Evolutionary conservation across 2,888 invertebrate genomes (phyloP).

Genomic region (Drosophila recens): DNA sequence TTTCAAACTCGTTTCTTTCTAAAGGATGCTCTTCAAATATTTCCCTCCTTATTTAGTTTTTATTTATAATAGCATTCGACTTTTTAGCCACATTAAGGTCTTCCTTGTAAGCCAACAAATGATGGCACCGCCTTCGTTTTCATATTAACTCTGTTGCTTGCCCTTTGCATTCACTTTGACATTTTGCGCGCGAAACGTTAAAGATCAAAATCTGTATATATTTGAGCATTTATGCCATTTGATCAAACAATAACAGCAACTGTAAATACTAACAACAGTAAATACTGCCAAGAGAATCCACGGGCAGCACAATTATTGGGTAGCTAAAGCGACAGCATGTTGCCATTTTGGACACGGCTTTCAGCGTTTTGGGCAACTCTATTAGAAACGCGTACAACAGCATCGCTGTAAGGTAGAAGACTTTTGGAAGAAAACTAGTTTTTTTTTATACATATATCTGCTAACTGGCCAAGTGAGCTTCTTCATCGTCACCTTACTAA

Average conservation of each 20-base stretch:
- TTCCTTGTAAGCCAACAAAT: conserved; percentile 5
- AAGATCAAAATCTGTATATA: conserved; percentile 57
- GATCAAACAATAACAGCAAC: conserved; percentile 25
- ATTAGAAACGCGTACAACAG: conserved; percentile 60
- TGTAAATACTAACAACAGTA: conserved; percentile 28
- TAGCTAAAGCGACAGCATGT: conserved; percentile 53
- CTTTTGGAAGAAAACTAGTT: conserved; percentile 55
- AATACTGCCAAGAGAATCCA: conserved; percentile 30
- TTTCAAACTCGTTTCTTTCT: too few species aligned
- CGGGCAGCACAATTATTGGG: conserved; percentile 63
- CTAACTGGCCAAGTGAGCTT: conserved; percentile 38
- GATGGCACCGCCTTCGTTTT: conserved; percentile 25
- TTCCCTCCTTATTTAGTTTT: too few species aligned
- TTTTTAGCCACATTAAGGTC: neutral
- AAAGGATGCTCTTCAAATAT: too few species aligned
- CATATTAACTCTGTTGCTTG: conserved; percentile 29
- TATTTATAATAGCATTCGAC: too few species aligned
- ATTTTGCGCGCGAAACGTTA: conserved; percentile 52
- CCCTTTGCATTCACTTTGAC: conserved; percentile 68
- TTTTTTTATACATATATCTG: conserved; percentile 7
- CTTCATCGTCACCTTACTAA: conserved; percentile 70
- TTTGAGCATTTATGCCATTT: conserved; percentile 61
- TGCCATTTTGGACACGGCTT: conserved; percentile 68
- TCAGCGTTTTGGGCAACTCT: conserved; percentile 67
- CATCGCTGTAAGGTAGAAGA: conserved; percentile 32